Conservation (phyloP, 2,113 vertebrate genomes). For the Trematomus loennbergii region DNA sequence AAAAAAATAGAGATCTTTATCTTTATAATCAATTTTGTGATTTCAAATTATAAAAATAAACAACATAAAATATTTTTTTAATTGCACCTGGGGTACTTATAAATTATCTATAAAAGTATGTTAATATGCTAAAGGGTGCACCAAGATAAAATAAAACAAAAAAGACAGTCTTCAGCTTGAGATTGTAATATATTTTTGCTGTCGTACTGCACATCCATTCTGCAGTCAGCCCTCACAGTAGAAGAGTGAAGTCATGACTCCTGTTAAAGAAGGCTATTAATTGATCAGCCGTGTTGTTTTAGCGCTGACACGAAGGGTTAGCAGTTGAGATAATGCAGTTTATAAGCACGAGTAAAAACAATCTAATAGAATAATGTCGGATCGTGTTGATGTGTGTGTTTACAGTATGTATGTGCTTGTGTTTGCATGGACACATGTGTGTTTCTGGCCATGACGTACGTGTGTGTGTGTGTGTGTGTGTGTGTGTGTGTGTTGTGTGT, state of each 20-base stretch:
- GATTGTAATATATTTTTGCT: not conserved
- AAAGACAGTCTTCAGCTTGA: not conserved
- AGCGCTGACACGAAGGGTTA: constrained; percentile 60
- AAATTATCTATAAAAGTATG: too few species aligned
- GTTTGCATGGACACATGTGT: constrained; percentile 9
- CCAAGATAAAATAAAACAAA: not conserved
- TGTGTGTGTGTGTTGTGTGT: not conserved
- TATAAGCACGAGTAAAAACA: constrained; percentile 64
- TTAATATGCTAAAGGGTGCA: too few species aligned
- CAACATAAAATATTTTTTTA: not conserved
- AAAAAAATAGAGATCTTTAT: too few species aligned
- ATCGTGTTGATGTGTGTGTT: not conserved
- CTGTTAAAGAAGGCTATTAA: constrained; percentile 55
- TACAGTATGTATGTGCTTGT: not conserved
- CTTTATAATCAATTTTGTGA: not conserved
- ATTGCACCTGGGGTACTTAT: not conserved
- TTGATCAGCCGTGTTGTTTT: constrained; percentile 69
- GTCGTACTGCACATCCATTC: not conserved
- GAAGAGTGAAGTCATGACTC: constrained; percentile 38
- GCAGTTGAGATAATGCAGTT: constrained; percentile 72
- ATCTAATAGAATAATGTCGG: constrained; percentile 50
- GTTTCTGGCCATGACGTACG: constrained; percentile 21
- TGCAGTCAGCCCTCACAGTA: constrained; percentile 34
- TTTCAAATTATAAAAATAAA: not conserved
- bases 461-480: constrained; percentile 35